phyloP scores from a whole-genome alignment of 2,797 vertebrate species.

The Fundulus diaphanus region DNA sequence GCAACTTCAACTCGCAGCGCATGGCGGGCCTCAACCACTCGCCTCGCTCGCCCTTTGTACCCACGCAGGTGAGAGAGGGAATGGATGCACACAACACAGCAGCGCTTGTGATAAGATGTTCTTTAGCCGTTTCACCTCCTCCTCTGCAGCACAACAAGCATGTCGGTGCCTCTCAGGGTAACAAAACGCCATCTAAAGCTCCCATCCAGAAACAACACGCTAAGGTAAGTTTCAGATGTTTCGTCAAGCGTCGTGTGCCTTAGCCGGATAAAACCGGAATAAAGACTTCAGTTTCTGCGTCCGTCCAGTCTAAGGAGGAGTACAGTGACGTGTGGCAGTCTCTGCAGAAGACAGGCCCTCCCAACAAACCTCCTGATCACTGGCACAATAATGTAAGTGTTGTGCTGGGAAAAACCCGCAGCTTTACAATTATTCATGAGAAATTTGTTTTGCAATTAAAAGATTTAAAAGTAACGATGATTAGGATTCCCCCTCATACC shows the following conservation, averaged over 20 bases:
- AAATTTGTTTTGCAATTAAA: too few relatives aligned
- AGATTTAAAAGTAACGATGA: too few relatives aligned
- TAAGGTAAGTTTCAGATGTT: constrained; percentile 74
- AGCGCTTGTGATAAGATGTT: neutral
- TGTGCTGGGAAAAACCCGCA: neutral
- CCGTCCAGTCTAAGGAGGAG: constrained; percentile 74
- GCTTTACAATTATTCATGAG: too few relatives aligned
- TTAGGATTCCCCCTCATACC: too few relatives aligned
- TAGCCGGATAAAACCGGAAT: neutral
- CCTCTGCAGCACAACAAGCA: constrained; percentile 82
- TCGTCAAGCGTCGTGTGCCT: neutral
- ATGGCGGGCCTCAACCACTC: constrained; percentile 91
- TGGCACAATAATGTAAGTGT: constrained; percentile 84
- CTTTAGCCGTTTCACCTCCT: neutral
- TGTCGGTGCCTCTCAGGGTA: constrained; percentile 78
- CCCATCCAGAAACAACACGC: constrained; percentile 81
- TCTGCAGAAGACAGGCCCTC: constrained; percentile 85
- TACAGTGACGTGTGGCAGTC: constrained; percentile 93
- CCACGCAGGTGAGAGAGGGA: constrained; percentile 85
- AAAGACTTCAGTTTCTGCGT: neutral
- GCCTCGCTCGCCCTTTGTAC: constrained; percentile 90
- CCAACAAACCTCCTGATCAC: constrained; percentile 82
- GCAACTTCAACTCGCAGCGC: constrained; percentile 71
- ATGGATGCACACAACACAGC: neutral
- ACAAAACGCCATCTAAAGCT: constrained; percentile 81